A percentile compares a stretch with the other conserved stretches of the same genome.
These are phyloP conservation scores for Danaus melanippus DNA, from an alignment of 1,140 invertebrate genomes.

Conservation along the genomic window DNA sequence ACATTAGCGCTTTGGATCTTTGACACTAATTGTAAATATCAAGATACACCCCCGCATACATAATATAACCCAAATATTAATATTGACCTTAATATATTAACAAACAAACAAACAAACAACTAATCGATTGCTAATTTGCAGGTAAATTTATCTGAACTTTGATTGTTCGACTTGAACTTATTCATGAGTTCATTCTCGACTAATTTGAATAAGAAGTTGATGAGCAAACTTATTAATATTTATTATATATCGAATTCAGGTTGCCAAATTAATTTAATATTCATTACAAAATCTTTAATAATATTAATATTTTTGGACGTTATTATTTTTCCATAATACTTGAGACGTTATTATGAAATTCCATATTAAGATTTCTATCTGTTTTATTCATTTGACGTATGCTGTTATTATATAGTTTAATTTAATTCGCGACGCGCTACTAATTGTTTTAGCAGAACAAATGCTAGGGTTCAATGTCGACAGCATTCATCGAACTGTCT, in stretches of 20 bases:
- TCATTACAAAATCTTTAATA: constrained; percentile 1
- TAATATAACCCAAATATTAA: no score
- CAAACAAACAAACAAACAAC: no score
- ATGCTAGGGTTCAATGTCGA: constrained; percentile 63
- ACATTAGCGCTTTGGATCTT: constrained; percentile 29
- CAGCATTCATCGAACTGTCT: constrained; percentile 27
- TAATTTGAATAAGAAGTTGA: constrained; percentile 1
- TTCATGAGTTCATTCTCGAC: not conserved
- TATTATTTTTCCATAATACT: constrained; percentile 1
- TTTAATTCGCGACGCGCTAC: constrained; percentile 40
- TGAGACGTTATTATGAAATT: no score
- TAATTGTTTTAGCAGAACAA: constrained; percentile 62
- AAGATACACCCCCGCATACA: no score
- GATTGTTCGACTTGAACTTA: constrained; percentile 21
- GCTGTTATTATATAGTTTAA: constrained; percentile 30
- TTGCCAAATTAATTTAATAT: constrained; percentile 1
- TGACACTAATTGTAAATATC: constrained; percentile 40
- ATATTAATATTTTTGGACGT: not conserved
- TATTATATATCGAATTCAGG: not conserved
- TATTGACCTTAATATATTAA: no score
- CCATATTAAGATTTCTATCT: constrained; percentile 7
- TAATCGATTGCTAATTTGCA: constrained; percentile 15
- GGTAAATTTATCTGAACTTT: constrained; percentile 22
- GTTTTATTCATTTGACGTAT: constrained; percentile 14
- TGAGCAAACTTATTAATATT: no score